Conservation (phyloP, 2,888 invertebrate species). For the Brachycybe producta region DNA sequence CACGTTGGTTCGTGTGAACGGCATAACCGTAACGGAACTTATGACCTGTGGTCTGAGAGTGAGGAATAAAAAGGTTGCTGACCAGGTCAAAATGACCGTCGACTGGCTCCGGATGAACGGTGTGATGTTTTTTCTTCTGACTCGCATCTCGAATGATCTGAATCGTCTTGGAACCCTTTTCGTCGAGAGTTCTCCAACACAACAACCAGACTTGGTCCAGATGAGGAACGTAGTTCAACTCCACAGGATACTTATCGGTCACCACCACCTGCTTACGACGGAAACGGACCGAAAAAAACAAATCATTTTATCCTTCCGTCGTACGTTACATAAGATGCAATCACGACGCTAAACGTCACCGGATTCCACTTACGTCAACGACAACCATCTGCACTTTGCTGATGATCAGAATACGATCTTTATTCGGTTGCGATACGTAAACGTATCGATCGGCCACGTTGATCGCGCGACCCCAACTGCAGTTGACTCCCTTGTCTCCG, state of each 20-base stretch:
- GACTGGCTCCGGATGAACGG: slow-evolving; percentile 58
- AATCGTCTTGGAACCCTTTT: slow-evolving; percentile 33
- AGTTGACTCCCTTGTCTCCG: slow-evolving; percentile 50
- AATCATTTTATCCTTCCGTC: not conserved
- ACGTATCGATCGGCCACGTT: slow-evolving; percentile 57
- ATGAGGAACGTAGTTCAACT: slow-evolving; percentile 53
- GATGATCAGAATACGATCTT: slow-evolving; percentile 55
- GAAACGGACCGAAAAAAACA: not conserved
- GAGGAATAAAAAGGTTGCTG: slow-evolving; percentile 33
- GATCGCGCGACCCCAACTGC: slow-evolving; percentile 58
- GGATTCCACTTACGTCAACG: slow-evolving; percentile 44
- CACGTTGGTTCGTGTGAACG: slow-evolving; percentile 55
- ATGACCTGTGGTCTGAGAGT: slow-evolving; percentile 37
- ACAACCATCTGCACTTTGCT: slow-evolving; percentile 58
- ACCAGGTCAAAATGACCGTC: slow-evolving; percentile 60
- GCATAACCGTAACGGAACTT: slow-evolving; percentile 59
- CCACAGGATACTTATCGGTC: slow-evolving; percentile 57
- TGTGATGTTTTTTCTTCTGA: slow-evolving; percentile 55
- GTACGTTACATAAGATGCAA: too few species aligned
- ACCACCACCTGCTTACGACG: slow-evolving; percentile 44
- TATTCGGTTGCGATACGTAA: slow-evolving; percentile 55
- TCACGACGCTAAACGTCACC: not conserved
- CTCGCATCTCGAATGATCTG: slow-evolving; percentile 55
- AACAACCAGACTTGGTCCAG: slow-evolving; percentile 62
- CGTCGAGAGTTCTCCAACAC: slow-evolving; percentile 44